phyloP scores from a whole-genome alignment of 2,113 vertebrate genomes.

The Rhabdornis inornatus region DNA sequence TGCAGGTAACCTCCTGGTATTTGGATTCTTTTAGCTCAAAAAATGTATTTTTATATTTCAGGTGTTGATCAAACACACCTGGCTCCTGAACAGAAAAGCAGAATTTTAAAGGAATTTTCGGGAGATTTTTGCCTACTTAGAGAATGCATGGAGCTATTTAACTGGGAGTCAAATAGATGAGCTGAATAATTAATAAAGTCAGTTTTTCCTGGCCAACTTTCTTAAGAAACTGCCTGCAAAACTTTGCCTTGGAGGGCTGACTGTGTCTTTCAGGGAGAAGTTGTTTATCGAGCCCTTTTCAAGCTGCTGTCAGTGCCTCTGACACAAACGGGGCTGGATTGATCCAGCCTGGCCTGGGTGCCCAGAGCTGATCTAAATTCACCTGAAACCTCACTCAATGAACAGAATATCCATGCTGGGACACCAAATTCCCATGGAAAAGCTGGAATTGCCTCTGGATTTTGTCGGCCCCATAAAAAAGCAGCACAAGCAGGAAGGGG shows the following conservation, averaged over 20 bases:
- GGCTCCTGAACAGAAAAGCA: not conserved
- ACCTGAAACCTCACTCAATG: not conserved
- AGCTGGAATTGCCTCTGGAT: not conserved
- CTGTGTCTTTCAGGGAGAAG: not conserved
- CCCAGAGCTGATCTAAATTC: not conserved
- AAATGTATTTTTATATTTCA: not conserved
- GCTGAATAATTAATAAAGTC: not conserved
- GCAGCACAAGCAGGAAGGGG: not conserved
- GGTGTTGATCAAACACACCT: not conserved
- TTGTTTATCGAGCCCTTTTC: not conserved
- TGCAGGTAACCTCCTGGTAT: not conserved
- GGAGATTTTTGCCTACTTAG: not conserved
- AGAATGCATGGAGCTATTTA: not conserved
- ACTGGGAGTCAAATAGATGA: not conserved
- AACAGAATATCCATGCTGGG: not conserved
- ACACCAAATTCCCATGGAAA: not conserved
- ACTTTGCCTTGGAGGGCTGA: not conserved
- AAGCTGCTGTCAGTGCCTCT: not conserved
- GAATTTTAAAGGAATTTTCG: not conserved
- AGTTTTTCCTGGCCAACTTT: not conserved
- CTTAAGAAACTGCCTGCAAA: not conserved
- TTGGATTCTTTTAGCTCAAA: not conserved
- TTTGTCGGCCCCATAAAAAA: not conserved
- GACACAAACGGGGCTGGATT: not conserved
- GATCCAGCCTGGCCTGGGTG: not conserved